These are phyloP conservation scores for Sclerurus mexicanus DNA, from an alignment of 2,113 vertebrate genomes.

Conservation along the genomic window DNA sequence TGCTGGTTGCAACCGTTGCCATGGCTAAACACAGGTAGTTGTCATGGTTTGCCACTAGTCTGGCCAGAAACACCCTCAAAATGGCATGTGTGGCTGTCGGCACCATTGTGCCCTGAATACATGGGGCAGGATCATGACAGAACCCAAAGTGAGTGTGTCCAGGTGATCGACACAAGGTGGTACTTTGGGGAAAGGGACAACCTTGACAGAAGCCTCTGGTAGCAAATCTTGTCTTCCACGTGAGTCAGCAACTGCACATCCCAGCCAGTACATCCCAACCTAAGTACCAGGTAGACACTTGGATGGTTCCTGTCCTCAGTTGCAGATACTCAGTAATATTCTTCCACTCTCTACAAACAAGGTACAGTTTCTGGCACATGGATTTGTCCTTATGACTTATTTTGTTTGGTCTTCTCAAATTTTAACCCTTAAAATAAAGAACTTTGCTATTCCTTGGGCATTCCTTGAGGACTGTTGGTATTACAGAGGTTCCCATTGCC, in stretches of 20 bases:
- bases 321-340: neutral
- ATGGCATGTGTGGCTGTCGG: neutral
- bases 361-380: neutral
- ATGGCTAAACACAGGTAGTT: neutral
- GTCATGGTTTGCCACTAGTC: accelerated
- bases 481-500: neutral
- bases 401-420: neutral
- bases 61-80: neutral
- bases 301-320: neutral
- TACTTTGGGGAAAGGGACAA: neutral
- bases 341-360: neutral
- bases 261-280: neutral
- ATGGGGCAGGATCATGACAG: accelerated
- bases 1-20: neutral
- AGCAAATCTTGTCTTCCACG: neutral
- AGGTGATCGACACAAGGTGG: accelerated
- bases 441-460: neutral
- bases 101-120: neutral
- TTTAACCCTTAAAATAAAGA: neutral
- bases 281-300: neutral
- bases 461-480: neutral
- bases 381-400: neutral
- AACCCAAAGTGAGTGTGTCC: neutral
- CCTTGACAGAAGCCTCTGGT: neutral
- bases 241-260: neutral